Evolutionary conservation across 23 tunicate genomes (phyloP), one percentile per base, ranked within the genome.

Genomic region (Halocynthia roretzi): DNA sequence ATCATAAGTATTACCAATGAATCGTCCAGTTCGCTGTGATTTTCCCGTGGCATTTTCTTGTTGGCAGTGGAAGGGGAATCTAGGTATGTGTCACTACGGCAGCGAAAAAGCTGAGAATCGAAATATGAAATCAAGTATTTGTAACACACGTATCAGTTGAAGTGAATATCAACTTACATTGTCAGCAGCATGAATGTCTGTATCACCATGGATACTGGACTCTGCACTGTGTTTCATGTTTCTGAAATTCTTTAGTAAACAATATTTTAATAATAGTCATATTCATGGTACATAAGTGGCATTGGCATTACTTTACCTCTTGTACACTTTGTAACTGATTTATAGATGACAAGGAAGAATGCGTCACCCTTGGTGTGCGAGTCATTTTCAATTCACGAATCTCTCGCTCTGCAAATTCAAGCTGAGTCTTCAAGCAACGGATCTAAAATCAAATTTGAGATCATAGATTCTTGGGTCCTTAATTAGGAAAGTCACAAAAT

Each of bases 11-110:
- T 74, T 54, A 74, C 78, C 78, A 74, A 5, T 11, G 78, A 74
- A 74, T 74, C 78, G 52, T 74, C 78, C 14, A 74, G 63, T 53
- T 21, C 23, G 20, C 31, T 53, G 49, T 70, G 53, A 65, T 65
- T 6, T 65, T 15, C 10, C 15, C 70, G 14, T 65, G 48, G 22
- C 31, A 48, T 48, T 65, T 65, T 65, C 19, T 65, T 65, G 56
- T 74, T 74, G 65, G 49, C 62, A 54, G 64, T 54, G 31, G 78
- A 53, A 8, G 78, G 78, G 9, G 78, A 74, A 54, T 74, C 78
- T 8, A 74, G 78, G 19, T 54, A 54, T 74, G 62, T 74, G 64
- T 74, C 78, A 18, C 78, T 74, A 54, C 56, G 78, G 56, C 78
- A 50, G n/a, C 78, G 78, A 54, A 74, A 74, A 52, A 74, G 56